Percentiles rank a stretch among this genome's conserved stretches.
These are phyloP conservation scores for Drosophila diplacantha DNA, from an alignment of 2,888 invertebrate genomes.

Conservation along the genomic window DNA sequence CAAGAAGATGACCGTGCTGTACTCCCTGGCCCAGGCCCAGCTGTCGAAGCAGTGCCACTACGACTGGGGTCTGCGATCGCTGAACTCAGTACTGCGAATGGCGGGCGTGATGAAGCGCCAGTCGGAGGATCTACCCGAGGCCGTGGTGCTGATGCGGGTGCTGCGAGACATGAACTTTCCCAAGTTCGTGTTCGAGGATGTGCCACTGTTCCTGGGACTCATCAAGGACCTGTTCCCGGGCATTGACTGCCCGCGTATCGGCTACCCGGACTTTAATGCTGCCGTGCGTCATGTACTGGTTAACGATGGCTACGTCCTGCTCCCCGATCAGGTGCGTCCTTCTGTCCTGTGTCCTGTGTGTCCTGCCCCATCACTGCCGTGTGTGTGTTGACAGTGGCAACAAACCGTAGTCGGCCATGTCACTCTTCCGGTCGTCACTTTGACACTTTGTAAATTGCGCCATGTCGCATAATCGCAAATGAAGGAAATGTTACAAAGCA, in stretches of 20 bases:
- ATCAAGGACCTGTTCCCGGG: slow-evolving; percentile 93
- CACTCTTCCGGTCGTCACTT: slow-evolving; percentile 62
- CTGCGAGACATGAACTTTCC: slow-evolving; percentile 95
- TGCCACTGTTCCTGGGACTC: slow-evolving; percentile 91
- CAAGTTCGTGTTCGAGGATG: slow-evolving; percentile 94
- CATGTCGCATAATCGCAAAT: slow-evolving; percentile 65
- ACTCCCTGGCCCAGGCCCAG: slow-evolving; percentile 91
- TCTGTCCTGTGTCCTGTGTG: neutral
- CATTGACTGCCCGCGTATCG: slow-evolving; percentile 90
- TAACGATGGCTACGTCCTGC: slow-evolving; percentile 83
- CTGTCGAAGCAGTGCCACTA: slow-evolving; percentile 95
- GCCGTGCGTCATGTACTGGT: slow-evolving; percentile 85
- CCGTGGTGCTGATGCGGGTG: slow-evolving; percentile 93
- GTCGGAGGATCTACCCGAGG: slow-evolving; percentile 88
- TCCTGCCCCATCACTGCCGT: slow-evolving; percentile 26
- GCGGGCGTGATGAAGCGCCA: slow-evolving; percentile 91
- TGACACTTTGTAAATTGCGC: slow-evolving; percentile 74
- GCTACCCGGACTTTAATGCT: slow-evolving; percentile 90
- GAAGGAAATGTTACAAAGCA: slow-evolving; percentile 67
- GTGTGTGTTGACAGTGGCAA: slow-evolving; percentile 40
- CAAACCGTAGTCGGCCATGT: slow-evolving; percentile 33
- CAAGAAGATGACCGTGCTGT: slow-evolving; percentile 95
- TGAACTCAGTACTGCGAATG: slow-evolving; percentile 95
- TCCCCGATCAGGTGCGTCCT: slow-evolving; percentile 82
- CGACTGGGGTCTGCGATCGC: slow-evolving; percentile 93